Percentiles rank a stretch among this genome's conserved stretches.
These are phyloP conservation scores for Caenorhabditis parvicauda DNA, from an alignment of 2,888 invertebrate species.

Conservation along the genomic window DNA sequence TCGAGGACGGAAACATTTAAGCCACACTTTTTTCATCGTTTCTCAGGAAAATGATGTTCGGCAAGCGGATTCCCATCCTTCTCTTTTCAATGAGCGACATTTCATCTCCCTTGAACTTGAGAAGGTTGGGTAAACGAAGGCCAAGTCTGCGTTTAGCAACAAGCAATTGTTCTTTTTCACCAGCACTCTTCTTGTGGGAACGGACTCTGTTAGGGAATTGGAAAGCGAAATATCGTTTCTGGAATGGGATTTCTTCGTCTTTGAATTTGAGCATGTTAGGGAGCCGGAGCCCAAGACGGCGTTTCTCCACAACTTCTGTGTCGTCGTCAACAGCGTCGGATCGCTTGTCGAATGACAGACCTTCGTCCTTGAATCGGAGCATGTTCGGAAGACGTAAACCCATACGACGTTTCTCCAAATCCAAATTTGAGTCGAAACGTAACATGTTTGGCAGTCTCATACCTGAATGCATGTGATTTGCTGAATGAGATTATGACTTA, in stretches of 20 bases:
- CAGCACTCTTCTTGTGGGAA: no score
- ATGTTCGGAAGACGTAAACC: constrained; percentile 24
- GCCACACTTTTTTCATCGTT: constrained; percentile 24
- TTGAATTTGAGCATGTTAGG: constrained; percentile 32
- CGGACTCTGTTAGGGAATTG: not conserved
- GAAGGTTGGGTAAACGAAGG: constrained; percentile 28
- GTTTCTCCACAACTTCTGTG: constrained; percentile 10
- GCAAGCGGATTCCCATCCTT: constrained; percentile 29
- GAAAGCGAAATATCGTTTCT: constrained; percentile 6
- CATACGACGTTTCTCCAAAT: no score
- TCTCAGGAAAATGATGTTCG: constrained; percentile 27
- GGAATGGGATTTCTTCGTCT: constrained; percentile 13
- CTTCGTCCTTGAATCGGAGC: constrained; percentile 13
- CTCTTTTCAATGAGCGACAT: constrained; percentile 19
- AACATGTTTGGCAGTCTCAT: not conserved
- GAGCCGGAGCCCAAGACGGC: constrained; percentile 28
- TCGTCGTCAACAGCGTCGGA: no score
- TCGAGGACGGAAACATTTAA: not conserved
- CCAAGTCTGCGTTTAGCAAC: constrained; percentile 32
- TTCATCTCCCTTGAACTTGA: constrained; percentile 21
- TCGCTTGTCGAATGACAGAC: no score
- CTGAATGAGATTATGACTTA: no score
- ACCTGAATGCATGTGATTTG: not conserved
- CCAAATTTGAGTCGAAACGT: not conserved
- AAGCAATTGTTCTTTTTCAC: no score